A percentile compares a stretch with the other conserved stretches of the same genome.
phyloP scores from a whole-genome alignment of 2,888 invertebrate genomes.

The Odontocolon sp. region DNA sequence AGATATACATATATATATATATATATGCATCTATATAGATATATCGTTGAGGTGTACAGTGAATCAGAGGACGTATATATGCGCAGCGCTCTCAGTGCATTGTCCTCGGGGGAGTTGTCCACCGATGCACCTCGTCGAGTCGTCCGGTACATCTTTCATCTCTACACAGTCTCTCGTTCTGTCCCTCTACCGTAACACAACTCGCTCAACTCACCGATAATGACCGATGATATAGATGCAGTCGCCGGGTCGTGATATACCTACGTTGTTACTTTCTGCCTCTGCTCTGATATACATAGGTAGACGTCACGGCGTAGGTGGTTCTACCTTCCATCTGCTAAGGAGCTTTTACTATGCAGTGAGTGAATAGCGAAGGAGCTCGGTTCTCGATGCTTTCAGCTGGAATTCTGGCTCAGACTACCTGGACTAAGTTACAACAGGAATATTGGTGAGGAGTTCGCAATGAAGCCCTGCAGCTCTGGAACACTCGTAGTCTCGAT shows the following conservation, averaged over 20 bases:
- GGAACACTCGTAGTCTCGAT: conserved; percentile 29
- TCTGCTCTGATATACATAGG: conserved; percentile 22
- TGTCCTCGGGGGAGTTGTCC: conserved; percentile 8
- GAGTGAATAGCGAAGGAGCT: conserved; percentile 15
- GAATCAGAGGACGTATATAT: not conserved
- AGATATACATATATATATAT: too few species aligned
- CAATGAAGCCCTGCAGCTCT: conserved; percentile 6
- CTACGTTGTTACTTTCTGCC: conserved; percentile 22
- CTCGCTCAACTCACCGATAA: conserved; percentile 22
- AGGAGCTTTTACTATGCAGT: conserved; percentile 17
- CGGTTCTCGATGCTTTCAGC: not conserved
- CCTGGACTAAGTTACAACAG: not conserved
- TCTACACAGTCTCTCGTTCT: conserved; percentile 4
- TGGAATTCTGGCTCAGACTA: not conserved
- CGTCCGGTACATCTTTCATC: conserved; percentile 13
- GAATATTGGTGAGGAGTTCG: conserved; percentile 2
- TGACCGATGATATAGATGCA: conserved; percentile 39
- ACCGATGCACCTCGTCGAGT: not conserved
- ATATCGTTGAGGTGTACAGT: not conserved
- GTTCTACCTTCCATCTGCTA: conserved; percentile 16
- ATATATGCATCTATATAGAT: too few species aligned
- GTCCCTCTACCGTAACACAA: conserved; percentile 5
- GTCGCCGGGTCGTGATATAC: conserved; percentile 17
- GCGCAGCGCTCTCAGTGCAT: conserved; percentile 8
- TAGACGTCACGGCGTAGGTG: conserved; percentile 37